These are phyloP conservation scores for Balanococcus diminutus DNA, from an alignment of 2,888 invertebrate species.

Conservation along the genomic window DNA sequence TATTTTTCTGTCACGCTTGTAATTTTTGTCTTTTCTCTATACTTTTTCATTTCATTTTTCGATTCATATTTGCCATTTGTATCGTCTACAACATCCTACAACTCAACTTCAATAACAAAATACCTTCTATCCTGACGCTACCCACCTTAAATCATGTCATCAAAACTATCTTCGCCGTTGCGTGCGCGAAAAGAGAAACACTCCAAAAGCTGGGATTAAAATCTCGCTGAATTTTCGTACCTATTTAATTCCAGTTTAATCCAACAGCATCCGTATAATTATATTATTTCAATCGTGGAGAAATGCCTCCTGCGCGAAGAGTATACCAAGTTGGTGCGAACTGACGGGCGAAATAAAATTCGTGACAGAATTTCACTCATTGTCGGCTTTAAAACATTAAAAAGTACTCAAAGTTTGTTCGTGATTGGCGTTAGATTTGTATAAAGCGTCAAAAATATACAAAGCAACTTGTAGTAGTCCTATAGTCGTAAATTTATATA, in stretches of 20 bases:
- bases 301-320: not conserved
- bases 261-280: not conserved
- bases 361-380: constrained; percentile 36
- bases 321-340: not conserved
- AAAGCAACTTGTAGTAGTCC: not conserved
- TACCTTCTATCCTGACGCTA: too few species aligned
- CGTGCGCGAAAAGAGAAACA: not conserved
- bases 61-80: too few species aligned
- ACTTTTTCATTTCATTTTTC: too few species aligned
- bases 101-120: too few species aligned
- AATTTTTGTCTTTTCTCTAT: too few species aligned
- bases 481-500: not conserved
- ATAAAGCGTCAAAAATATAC: constrained; percentile 7
- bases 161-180: too few species aligned
- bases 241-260: not conserved
- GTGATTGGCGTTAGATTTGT: constrained; percentile 16
- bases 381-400: not conserved
- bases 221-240: not conserved
- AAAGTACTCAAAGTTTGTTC: constrained; percentile 34
- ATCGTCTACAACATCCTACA: too few species aligned
- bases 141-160: not conserved
- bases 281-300: constrained; percentile 2
- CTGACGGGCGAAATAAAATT: constrained; percentile 18
- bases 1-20: too few species aligned
- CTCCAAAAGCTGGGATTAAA: not conserved